These are phyloP conservation scores for Hoplostethus mediterraneus DNA, from an alignment of 2,797 vertebrate genomes.

Conservation along the genomic window DNA sequence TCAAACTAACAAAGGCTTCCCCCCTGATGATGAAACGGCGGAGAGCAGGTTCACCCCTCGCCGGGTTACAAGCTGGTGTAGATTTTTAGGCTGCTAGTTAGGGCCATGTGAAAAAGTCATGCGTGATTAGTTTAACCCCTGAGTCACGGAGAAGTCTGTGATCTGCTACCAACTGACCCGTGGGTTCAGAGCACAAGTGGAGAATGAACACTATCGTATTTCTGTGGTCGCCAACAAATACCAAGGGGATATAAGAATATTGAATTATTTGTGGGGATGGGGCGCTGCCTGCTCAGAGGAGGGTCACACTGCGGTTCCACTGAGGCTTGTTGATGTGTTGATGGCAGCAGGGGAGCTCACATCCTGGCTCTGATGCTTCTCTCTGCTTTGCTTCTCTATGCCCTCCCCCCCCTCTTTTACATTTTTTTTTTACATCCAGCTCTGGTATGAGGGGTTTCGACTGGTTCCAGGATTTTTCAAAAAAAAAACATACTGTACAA, in stretches of 20 bases:
- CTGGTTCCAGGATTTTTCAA: constrained; percentile 24
- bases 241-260: constrained; percentile 77
- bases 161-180: constrained; percentile 85
- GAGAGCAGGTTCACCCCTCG: constrained; percentile 68
- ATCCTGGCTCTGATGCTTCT: constrained; percentile 17
- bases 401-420: background rate
- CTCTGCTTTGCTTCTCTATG: constrained; percentile 4
- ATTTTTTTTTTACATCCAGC: background rate
- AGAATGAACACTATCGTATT: constrained; percentile 87
- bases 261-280: constrained; percentile 77
- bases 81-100: constrained; percentile 71
- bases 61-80: constrained; percentile 61
- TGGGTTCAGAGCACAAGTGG: constrained; percentile 80
- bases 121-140: constrained; percentile 83
- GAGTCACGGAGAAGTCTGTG: constrained; percentile 81
- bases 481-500: constrained; percentile 22
- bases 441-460: background rate
- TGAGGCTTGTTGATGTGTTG: constrained; percentile 58
- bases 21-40: constrained; percentile 19
- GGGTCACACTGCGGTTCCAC: constrained; percentile 65
- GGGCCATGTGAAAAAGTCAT: constrained; percentile 76
- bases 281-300: constrained; percentile 41
- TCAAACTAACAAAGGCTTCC: constrained; percentile 1
- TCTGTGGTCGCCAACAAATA: constrained; percentile 78
- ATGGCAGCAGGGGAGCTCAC: constrained; percentile 49